A percentile compares a stretch with the other conserved stretches of the same genome.
Evolutionary conservation across 1,140 invertebrate genomes (phyloP).

Genomic region (Olivierus martensii): DNA sequence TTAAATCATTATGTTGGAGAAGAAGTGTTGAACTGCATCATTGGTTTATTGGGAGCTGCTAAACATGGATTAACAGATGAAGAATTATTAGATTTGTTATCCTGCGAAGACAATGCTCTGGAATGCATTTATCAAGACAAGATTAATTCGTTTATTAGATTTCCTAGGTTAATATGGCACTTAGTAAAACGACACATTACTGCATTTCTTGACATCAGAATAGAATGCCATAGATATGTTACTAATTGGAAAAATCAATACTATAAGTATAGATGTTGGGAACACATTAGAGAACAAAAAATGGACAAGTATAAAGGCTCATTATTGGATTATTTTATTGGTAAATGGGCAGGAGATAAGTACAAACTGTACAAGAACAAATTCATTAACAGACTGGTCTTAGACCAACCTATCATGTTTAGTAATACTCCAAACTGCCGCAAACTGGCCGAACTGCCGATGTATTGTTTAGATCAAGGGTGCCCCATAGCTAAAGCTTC

Average conservation of each 20-base stretch:
- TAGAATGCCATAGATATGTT: too few species aligned
- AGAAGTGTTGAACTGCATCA: conserved; percentile 10
- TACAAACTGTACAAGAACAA: background rate
- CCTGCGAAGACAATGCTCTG: conserved; percentile 50
- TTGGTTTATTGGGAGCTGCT: conserved; percentile 51
- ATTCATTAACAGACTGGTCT: conserved; percentile 10
- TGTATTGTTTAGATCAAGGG: conserved; percentile 37
- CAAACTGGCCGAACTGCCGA: conserved; percentile 65
- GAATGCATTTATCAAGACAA: conserved; percentile 42
- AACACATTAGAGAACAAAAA: background rate
- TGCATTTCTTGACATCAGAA: too few species aligned
- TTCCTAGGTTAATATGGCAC: background rate
- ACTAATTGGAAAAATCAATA: too few species aligned
- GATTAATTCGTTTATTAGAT: conserved; percentile 4
- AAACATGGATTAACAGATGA: conserved; percentile 52
- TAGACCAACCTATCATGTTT: conserved; percentile 19
- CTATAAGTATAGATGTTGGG: too few species aligned
- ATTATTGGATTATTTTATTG: background rate
- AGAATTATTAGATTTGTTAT: conserved; percentile 55
- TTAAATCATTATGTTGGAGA: background rate
- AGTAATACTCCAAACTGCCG: conserved; percentile 52
- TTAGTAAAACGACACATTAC: background rate
- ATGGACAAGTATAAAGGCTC: background rate
- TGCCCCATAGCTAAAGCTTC: too few species aligned
- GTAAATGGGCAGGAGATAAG: background rate